phyloP scores from a whole-genome alignment of 1,140 invertebrate genomes.

The Metaphire vulgaris region DNA sequence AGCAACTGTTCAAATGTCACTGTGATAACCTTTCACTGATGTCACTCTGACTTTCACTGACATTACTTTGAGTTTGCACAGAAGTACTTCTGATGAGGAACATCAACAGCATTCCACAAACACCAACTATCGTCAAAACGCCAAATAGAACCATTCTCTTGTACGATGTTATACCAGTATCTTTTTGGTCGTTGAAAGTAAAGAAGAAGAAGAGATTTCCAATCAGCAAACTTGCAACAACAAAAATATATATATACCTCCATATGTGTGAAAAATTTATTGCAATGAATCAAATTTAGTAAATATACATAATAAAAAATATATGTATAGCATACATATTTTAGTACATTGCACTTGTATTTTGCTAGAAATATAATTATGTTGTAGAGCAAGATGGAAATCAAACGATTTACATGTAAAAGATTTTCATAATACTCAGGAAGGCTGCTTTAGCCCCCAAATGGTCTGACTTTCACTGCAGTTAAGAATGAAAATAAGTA shows the following conservation, averaged over 20 bases:
- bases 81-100: conserved; percentile 57
- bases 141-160: conserved; percentile 68
- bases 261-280: conserved; percentile 5
- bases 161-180: conserved; percentile 58
- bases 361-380: too few relatives aligned
- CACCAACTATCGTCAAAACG: conserved; percentile 62
- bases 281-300: neutral
- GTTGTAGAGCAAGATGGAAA: too few relatives aligned
- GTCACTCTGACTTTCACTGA: too few relatives aligned
- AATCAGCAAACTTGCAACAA: conserved; percentile 71
- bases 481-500: too few relatives aligned
- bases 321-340: neutral
- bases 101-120: conserved; percentile 65
- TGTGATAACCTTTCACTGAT: too few relatives aligned
- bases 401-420: too few relatives aligned
- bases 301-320: neutral
- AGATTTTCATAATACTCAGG: too few relatives aligned
- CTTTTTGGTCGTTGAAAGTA: conserved; percentile 69
- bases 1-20: too few relatives aligned
- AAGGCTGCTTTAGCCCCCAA: too few relatives aligned
- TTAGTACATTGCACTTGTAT: too few relatives aligned
- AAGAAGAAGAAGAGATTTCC: conserved; percentile 91
- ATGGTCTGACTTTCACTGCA: too few relatives aligned
- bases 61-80: too few relatives aligned
- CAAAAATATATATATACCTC: conserved; percentile 25